Base-by-base conservation (phyloP, 2,888 invertebrate genomes). In the Tinea pellionella region DNA sequence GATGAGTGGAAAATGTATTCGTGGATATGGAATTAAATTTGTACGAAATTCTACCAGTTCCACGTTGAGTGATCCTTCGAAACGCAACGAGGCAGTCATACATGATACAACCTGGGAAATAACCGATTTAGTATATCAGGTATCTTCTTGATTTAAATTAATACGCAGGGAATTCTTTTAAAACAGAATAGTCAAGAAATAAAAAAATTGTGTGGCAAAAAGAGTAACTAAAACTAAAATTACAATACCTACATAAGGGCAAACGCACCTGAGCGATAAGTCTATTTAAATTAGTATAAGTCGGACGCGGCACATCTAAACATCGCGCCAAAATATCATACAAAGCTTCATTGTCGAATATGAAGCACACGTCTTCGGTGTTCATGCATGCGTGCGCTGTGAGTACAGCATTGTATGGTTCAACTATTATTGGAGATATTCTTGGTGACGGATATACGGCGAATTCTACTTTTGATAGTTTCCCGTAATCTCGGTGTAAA, bases 261-360 rank as follows among this genome's bases (percentile, higher is more conserved):
- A 24, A 7, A 56, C 67, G 70, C 72, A 92, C 90, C 81, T 92
- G 92, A 11, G 92, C 93, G 63, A 94, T 88, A 12, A 95, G 84
- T 60, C 96, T 89, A 72, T 97, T 97, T 29, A 96, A 84, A 80
- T 96, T 96, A 1, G 94, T 94, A 69, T 96, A 96, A 0, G 94
- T 95, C 11, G 96, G 96, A 41, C 93, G 84, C 2, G 91, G 90
- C 1, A 95, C 92, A 67, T 92, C 92, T 62, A 97, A 81, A 65
- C 90, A 90, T 66, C 92, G 89, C 1, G 90, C 89, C 68, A 95
- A 92, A 66, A 97, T 95, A 65, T 92, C 91, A 68, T 93, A 93
- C 3, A 92, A 77, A 0, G 94, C 93, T 73, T 93, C 93, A 66
- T 94, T 94, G 68, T 94, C 94, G 72, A 93, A 89, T 60, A 94